phyloP scores from a whole-genome alignment of 2,113 vertebrate genomes.

The Edolisoma coerulescens region DNA sequence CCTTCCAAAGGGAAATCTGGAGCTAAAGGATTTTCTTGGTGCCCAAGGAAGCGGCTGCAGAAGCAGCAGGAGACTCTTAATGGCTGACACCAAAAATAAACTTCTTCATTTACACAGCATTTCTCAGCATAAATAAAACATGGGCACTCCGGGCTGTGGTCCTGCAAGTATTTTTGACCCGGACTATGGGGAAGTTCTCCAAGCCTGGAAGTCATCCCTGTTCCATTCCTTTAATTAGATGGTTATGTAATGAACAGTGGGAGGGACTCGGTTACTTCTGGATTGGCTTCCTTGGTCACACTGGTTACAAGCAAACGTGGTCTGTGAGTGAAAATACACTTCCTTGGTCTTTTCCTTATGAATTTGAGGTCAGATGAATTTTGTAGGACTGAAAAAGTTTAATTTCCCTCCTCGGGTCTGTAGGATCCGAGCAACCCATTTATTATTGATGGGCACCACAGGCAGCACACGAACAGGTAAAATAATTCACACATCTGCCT shows the following conservation, averaged over 20 bases:
- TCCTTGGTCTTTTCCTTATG: fast-evolving
- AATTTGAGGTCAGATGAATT: background rate
- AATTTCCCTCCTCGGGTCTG: background rate
- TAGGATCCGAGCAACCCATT: background rate
- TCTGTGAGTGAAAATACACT: background rate
- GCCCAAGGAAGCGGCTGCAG: background rate
- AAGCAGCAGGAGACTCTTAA: background rate
- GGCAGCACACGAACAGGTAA: background rate
- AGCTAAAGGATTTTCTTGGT: background rate
- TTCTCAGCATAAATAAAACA: background rate
- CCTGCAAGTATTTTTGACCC: background rate
- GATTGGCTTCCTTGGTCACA: background rate
- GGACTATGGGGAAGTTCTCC: background rate
- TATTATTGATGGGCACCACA: background rate
- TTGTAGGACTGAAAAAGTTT: background rate
- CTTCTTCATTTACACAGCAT: background rate
- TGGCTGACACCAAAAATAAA: background rate
- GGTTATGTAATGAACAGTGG: background rate
- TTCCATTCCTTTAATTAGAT: conserved; percentile 2
- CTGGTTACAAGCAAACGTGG: background rate
- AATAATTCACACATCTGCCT: background rate
- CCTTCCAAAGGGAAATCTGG: background rate
- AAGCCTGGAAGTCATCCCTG: background rate
- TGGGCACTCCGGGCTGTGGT: background rate
- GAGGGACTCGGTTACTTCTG: background rate